Conservation (phyloP, 1,140 invertebrate genomes). For the Drosophila equinoxialis region DNA sequence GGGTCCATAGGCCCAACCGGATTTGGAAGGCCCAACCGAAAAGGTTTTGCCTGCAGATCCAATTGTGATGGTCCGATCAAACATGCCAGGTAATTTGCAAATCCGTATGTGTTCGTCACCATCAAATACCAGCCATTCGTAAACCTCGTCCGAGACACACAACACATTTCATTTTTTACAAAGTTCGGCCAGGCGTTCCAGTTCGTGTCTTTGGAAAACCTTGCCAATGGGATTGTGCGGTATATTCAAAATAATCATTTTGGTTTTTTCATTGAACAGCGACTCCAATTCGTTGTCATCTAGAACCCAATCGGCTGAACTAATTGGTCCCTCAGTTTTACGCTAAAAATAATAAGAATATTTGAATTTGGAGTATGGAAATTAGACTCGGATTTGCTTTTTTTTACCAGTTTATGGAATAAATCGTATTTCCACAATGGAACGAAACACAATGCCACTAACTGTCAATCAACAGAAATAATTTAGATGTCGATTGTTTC, state of each 20-base stretch:
- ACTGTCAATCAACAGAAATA: constrained; percentile 50
- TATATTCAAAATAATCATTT: constrained; percentile 97
- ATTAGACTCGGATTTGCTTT: background rate
- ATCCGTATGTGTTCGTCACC: constrained; percentile 94
- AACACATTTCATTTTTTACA: constrained; percentile 97
- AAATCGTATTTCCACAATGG: constrained; percentile 87
- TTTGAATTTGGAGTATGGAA: background rate
- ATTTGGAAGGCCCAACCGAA: constrained; percentile 98
- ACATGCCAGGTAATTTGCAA: constrained; percentile 97
- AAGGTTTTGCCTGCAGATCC: constrained; percentile 99
- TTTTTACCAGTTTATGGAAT: constrained; percentile 90
- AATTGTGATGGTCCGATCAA: constrained; percentile 98
- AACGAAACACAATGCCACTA: constrained; percentile 85
- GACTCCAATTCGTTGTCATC: constrained; percentile 92
- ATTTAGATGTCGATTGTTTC: background rate
- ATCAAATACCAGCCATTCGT: constrained; percentile 98
- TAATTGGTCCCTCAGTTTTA: constrained; percentile 74
- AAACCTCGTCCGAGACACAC: constrained; percentile 98
- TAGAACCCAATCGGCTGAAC: constrained; percentile 94
- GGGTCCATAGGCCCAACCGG: constrained; percentile 98
- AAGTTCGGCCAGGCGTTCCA: constrained; percentile 92
- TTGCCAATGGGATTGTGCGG: constrained; percentile 98
- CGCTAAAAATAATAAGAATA: constrained; percentile 31
- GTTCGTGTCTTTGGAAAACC: constrained; percentile 89
- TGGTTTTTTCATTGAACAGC: constrained; percentile 96